Conservation (phyloP, 1,140 invertebrate genomes). For the Microplitis mediator region DNA sequence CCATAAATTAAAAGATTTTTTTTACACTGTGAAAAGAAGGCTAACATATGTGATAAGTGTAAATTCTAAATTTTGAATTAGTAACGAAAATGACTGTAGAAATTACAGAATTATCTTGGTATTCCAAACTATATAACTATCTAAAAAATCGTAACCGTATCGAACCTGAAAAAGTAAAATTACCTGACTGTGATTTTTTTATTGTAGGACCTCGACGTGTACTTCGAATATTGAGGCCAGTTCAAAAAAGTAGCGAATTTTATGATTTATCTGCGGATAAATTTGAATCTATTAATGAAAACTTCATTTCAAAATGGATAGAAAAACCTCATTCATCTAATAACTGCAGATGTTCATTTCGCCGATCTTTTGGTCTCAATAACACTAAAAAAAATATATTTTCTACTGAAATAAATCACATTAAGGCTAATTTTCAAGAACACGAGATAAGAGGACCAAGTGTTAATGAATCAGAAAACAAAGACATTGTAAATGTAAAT, state of each 20-base stretch:
- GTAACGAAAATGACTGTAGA: not conserved
- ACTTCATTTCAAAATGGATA: conserved; percentile 55
- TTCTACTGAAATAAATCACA: conserved; percentile 50
- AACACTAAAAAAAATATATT: conserved; percentile 46
- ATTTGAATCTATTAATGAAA: conserved; percentile 54
- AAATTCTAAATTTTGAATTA: not conserved
- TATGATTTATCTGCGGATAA: conserved; percentile 48
- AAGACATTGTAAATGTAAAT: conserved; percentile 40
- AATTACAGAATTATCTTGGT: conserved; percentile 40
- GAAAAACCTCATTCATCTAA: conserved; percentile 52
- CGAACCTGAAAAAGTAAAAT: conserved; percentile 47
- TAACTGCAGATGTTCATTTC: conserved; percentile 56
- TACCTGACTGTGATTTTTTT: conserved; percentile 56
- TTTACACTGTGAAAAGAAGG: too few species aligned
- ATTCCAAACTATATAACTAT: conserved; percentile 46
- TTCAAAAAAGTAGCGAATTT: conserved; percentile 39
- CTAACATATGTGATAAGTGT: too few species aligned
- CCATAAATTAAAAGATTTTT: too few species aligned
- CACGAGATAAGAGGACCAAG: conserved; percentile 44
- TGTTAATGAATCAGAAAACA: conserved; percentile 50
- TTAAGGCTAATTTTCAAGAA: conserved; percentile 53
- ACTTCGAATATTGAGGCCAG: conserved; percentile 48
- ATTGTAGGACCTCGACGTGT: conserved; percentile 49
- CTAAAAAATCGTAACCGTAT: conserved; percentile 50
- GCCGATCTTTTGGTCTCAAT: conserved; percentile 39